phyloP scores from a whole-genome alignment of 2,797 vertebrate species.

The Perodicticus potto region DNA sequence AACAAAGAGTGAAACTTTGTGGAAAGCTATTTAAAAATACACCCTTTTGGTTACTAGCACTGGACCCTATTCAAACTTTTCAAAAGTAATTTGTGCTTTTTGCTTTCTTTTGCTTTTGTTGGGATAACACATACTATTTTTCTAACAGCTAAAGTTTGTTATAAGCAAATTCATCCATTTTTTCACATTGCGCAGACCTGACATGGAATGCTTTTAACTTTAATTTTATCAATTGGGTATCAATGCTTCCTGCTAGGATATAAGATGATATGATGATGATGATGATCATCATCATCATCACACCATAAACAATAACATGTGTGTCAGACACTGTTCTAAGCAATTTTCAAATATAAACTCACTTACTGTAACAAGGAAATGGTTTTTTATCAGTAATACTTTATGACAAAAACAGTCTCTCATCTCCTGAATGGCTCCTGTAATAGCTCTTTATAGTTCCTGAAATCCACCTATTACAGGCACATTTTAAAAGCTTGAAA shows the following conservation, averaged over 20 bases:
- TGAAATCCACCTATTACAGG: background rate
- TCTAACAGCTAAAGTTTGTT: background rate
- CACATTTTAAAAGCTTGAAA: background rate
- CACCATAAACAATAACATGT: background rate
- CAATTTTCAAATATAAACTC: background rate
- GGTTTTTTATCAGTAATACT: background rate
- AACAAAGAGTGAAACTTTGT: background rate
- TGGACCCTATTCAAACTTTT: background rate
- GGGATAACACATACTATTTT: background rate
- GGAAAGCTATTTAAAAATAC: conserved; percentile 21
- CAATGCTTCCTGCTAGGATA: background rate
- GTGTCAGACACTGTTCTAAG: background rate
- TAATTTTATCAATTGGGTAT: background rate
- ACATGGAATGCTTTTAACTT: background rate
- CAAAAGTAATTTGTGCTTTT: background rate
- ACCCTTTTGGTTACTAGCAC: background rate
- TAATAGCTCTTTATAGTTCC: too few species aligned
- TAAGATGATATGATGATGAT: background rate
- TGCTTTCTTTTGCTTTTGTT: background rate
- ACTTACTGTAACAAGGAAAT: background rate
- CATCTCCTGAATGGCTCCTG: background rate
- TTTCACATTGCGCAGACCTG: background rate
- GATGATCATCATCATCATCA: background rate
- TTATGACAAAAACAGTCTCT: background rate
- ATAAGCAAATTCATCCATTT: background rate